Percentiles rank a stretch among this genome's conserved stretches.
These are phyloP conservation scores for Dugesia japonica DNA, from an alignment of 2,888 invertebrate genomes.

Conservation along the genomic window DNA sequence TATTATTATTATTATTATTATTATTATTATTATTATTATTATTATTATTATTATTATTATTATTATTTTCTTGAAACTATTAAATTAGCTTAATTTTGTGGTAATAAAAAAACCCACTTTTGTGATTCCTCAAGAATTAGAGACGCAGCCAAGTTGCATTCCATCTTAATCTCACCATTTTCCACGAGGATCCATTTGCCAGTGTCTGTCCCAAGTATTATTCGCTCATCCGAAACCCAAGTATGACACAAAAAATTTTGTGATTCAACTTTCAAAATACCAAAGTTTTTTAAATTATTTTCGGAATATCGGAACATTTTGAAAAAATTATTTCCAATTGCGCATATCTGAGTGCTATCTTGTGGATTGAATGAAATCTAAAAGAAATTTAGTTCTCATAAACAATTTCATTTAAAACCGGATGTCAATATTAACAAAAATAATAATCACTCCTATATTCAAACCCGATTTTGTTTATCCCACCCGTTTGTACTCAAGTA, in stretches of 20 bases:
- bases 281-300: slow-evolving; percentile 65
- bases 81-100: too few species aligned
- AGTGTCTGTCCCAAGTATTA: slow-evolving; percentile 64
- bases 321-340: slow-evolving; percentile 56
- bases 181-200: slow-evolving; percentile 66
- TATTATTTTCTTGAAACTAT: too few species aligned
- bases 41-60: too few species aligned
- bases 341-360: slow-evolving; percentile 60
- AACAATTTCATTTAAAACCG: too few species aligned
- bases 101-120: not conserved
- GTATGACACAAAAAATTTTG: slow-evolving; percentile 60
- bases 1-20: too few species aligned
- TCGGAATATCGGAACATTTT: slow-evolving; percentile 63
- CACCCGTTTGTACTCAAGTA: too few species aligned
- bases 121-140: not conserved
- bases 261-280: slow-evolving; percentile 65
- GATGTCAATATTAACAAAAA: not conserved
- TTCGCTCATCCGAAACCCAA: slow-evolving; percentile 67
- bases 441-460: too few species aligned
- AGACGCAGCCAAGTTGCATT: slow-evolving; percentile 40
- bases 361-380: slow-evolving; percentile 64
- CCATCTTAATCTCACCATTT: slow-evolving; percentile 60
- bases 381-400: too few species aligned
- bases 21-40: too few species aligned
- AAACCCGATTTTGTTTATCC: too few species aligned